phyloP scores from a whole-genome alignment of 2,797 vertebrate genomes.

The Rhadinocentrus ornatus region DNA sequence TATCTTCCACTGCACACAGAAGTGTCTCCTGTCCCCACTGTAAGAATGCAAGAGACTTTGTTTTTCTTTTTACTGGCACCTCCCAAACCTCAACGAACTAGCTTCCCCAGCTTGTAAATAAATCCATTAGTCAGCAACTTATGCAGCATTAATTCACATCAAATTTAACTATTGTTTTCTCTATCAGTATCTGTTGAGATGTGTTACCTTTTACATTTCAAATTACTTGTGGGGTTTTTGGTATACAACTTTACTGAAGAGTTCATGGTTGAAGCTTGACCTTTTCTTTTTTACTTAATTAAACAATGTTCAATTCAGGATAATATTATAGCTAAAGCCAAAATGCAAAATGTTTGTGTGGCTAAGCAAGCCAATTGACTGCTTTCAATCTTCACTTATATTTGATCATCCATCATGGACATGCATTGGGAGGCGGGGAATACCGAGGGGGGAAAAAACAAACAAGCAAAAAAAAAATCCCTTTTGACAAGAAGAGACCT shows the following conservation, averaged over 20 bases:
- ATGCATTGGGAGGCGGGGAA: background rate
- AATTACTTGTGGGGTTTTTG: too few species aligned
- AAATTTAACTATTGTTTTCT: background rate
- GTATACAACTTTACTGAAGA: too few species aligned
- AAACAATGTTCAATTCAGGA: background rate
- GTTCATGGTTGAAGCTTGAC: too few species aligned
- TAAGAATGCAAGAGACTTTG: background rate
- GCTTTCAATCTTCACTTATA: background rate
- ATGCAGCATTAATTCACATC: background rate
- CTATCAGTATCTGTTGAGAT: background rate
- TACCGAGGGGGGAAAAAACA: background rate
- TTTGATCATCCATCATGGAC: background rate
- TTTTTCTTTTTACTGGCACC: too few species aligned
- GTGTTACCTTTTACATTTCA: too few species aligned
- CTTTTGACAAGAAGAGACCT: background rate
- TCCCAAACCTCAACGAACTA: background rate
- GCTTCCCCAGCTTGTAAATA: background rate
- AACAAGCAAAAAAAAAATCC: background rate
- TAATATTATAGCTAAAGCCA: background rate
- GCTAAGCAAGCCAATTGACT: background rate
- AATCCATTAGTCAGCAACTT: slow-evolving; percentile 1
- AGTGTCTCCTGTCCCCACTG: background rate
- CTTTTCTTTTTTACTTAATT: background rate
- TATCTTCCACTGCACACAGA: background rate
- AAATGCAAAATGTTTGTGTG: background rate